These are phyloP conservation scores for Periophthalmodon schlosseri DNA, from an alignment of 2,113 vertebrate species.

Conservation along the genomic window DNA sequence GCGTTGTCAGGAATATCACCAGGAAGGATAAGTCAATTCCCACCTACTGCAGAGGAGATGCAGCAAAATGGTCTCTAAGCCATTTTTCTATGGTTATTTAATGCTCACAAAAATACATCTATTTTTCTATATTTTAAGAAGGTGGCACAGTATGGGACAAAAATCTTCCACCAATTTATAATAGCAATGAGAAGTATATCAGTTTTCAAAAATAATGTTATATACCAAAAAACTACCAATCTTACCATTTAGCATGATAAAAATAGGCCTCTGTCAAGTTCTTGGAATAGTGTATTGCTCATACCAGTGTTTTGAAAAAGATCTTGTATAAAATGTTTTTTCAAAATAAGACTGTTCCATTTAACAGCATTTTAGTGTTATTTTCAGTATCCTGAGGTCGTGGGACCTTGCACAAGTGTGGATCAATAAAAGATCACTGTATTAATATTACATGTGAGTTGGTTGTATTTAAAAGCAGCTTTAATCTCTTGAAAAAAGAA, in stretches of 20 bases:
- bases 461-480: conserved; percentile 29
- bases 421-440: conserved; percentile 36
- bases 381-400: not conserved
- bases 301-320: no score
- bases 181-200: not conserved
- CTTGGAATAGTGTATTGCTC: no score
- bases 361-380: not conserved
- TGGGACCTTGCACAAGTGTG: not conserved
- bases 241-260: not conserved
- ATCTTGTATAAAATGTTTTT: no score
- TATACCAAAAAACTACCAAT: not conserved
- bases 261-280: no score
- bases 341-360: no score
- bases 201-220: not conserved
- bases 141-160: not conserved
- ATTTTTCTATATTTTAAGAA: not conserved
- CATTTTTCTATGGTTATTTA: conserved; percentile 47
- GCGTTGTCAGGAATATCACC: conserved; percentile 66
- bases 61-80: conserved; percentile 55
- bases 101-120: conserved; percentile 37
- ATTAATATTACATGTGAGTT: conserved; percentile 29
- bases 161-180: not conserved
- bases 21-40: conserved; percentile 69
- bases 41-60: conserved; percentile 61
- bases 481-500: conserved; percentile 23